Percentiles rank a stretch among this genome's conserved stretches.
These are phyloP conservation scores for Paracentrotus lividus DNA, from an alignment of 53 echinoderm and acorn worm genomes.

Conservation along the genomic window DNA sequence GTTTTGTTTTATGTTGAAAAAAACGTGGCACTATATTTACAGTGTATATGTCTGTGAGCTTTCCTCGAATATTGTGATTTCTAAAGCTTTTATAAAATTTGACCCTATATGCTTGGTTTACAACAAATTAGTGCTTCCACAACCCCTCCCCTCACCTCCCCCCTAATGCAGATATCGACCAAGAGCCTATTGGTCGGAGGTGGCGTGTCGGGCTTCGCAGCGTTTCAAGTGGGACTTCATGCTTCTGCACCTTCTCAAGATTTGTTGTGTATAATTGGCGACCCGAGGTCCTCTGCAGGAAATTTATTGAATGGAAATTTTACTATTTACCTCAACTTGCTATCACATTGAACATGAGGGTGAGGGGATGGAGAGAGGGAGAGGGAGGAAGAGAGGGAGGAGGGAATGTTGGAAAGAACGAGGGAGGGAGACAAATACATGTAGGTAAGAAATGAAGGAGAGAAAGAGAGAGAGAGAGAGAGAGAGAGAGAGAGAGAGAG, in stretches of 20 bases:
- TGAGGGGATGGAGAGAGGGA: background rate
- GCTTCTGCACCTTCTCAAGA: slow-evolving; percentile 19
- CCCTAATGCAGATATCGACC: background rate
- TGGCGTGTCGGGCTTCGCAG: background rate
- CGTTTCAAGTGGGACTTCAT: background rate
- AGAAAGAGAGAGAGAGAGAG: background rate
- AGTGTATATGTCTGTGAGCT: background rate
- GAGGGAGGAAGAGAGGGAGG: background rate
- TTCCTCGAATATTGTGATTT: background rate
- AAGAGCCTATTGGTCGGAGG: background rate
- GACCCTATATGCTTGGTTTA: background rate
- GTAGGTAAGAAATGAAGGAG: background rate
- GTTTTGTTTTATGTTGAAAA: too few relatives aligned
- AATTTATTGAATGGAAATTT: background rate
- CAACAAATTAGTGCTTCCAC: background rate
- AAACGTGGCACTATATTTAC: too few relatives aligned
- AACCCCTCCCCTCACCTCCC: background rate
- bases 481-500: background rate
- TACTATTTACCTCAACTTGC: background rate
- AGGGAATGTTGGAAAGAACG: background rate
- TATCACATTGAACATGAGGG: background rate
- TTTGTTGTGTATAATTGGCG: background rate
- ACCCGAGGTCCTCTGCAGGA: background rate
- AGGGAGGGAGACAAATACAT: background rate
- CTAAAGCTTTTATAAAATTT: background rate